A percentile compares a stretch with the other conserved stretches of the same genome.
phyloP scores from a whole-genome alignment of 1,140 invertebrate species.

The Drosophila rufa region DNA sequence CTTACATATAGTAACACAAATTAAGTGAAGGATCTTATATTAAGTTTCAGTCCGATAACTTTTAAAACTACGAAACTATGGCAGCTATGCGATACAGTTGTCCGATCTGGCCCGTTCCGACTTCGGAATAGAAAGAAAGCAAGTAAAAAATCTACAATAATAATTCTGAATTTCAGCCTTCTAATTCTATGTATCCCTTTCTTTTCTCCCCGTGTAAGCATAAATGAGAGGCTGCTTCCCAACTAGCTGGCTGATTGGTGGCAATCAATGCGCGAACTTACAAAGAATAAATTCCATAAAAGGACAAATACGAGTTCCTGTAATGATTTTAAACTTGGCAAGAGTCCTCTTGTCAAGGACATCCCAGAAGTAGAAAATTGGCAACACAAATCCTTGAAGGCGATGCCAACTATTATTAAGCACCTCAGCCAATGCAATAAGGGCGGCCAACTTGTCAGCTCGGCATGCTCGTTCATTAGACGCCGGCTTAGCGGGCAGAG shows the following conservation, averaged over 20 bases:
- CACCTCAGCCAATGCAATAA: slow-evolving; percentile 2
- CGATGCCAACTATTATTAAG: slow-evolving; percentile 2
- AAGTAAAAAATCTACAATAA: too few species aligned
- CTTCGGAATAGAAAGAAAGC: too few species aligned
- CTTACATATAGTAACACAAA: too few species aligned
- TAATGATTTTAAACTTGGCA: background rate
- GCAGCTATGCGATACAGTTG: too few species aligned
- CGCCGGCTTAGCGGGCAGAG: slow-evolving; percentile 1
- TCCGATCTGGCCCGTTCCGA: too few species aligned
- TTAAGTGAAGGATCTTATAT: too few species aligned
- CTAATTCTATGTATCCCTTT: too few species aligned
- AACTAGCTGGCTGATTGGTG: background rate
- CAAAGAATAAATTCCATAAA: background rate
- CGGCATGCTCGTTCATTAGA: slow-evolving; percentile 5
- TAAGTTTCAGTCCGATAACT: too few species aligned
- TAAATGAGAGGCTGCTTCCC: background rate
- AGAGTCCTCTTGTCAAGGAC: background rate
- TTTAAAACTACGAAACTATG: too few species aligned
- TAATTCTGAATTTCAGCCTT: too few species aligned
- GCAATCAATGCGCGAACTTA: background rate
- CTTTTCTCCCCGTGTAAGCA: background rate
- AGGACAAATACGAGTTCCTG: background rate
- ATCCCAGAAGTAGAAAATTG: background rate
- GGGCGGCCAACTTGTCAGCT: background rate
- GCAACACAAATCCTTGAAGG: background rate